Base-by-base conservation (phyloP, 2,797 vertebrate genomes). In the Falco berigora region DNA sequence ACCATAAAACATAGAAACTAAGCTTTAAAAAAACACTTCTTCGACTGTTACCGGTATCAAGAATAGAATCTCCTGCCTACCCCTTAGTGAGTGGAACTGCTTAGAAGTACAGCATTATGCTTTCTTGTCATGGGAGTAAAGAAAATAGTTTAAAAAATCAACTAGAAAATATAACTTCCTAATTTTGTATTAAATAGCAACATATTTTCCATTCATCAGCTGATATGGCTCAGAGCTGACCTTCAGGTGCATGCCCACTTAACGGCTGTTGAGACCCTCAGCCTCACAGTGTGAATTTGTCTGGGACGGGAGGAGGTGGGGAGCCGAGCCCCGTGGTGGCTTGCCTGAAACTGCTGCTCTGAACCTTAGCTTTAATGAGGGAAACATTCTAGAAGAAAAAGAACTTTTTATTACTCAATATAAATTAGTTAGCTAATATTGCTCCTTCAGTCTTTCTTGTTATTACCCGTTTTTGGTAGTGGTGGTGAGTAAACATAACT, bases 21-120 rank as follows among this genome's bases (percentile, higher is more conserved):
- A 95, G 28, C 38, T 87, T 86, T 88, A 56, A 88, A 95, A 93
- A 93, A 62, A 64, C 18, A 46, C 30, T 95, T 47, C 68, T 90
- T 91, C 19, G 2, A 83, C 67, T 88, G 12, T 91, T 73, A 69
- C 44, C 68, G 81, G 27, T 63, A 58, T 52, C 47, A 88, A 80
- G 67, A 90, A 52, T 21, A 79, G 59, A 86, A 66, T 49, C 15
- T 15, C 66, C 77, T 90, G 90, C 91, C 64, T 62, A 56, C 53
- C 9, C 4, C 2, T 36, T 30, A 27, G 22, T 32, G 61, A 83
- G 38, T 19, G 58, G 84, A 94, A 46, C 32, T 32, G 55, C 61
- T 47, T 34, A 66, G 56, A 74, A 91, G 46, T 66, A 69, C 36
- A 75, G 52, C 62, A 23, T 63, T 88, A 53, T 0, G 2, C 56